Evolutionary conservation across 2,113 vertebrate species (phyloP).

Genomic region (Gadus chalcogrammus): DNA sequence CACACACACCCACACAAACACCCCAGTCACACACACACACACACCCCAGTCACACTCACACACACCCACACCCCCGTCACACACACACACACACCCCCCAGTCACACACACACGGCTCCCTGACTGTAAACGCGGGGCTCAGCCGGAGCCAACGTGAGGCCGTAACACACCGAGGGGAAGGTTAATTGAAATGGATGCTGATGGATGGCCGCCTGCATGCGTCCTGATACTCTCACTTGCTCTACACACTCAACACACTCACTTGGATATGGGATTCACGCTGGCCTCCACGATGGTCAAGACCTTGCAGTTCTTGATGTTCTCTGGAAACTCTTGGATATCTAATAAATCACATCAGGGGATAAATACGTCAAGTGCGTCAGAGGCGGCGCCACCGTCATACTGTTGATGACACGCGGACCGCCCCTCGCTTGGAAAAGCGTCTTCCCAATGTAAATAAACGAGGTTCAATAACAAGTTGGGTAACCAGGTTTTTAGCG

Average conservation of each 20-base stretch:
- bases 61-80: constrained; percentile 4
- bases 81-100: background rate
- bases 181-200: background rate
- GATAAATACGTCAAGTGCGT: background rate
- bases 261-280: constrained; percentile 99
- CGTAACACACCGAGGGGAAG: too few relatives aligned
- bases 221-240: background rate
- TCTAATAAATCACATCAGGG: constrained; percentile 68
- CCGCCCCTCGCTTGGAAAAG: too few relatives aligned
- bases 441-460: too few relatives aligned
- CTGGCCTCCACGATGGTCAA: constrained; percentile 93
- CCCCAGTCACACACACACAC: background rate
- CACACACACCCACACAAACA: background rate
- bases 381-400: too few relatives aligned
- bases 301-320: constrained; percentile 98
- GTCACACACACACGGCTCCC: too few relatives aligned
- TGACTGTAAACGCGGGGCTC: too few relatives aligned
- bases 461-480: too few relatives aligned
- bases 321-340: constrained; percentile 99
- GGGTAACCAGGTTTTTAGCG: background rate
- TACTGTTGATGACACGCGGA: too few relatives aligned
- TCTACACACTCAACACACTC: constrained; percentile 78
- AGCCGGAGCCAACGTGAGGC: too few relatives aligned
- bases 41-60: background rate
- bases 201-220: background rate